Conservation (phyloP, 2,888 invertebrate genomes). For the Drosophila siamana region DNA sequence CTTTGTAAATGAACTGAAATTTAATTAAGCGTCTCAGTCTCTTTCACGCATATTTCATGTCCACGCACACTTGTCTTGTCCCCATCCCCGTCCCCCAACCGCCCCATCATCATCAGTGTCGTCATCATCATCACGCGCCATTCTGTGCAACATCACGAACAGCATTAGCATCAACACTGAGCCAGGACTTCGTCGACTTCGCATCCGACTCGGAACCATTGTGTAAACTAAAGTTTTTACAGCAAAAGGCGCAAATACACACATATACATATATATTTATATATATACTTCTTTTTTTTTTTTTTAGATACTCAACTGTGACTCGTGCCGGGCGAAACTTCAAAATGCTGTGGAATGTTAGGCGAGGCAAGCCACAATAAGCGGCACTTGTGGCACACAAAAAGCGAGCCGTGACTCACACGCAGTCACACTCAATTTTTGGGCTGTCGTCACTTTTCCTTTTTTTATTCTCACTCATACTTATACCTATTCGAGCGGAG, state of each 20-base stretch:
- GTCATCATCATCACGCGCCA: slow-evolving; percentile 43
- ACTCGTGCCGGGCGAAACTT: no score
- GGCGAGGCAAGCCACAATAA: slow-evolving; percentile 62
- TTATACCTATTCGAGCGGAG: slow-evolving; percentile 16
- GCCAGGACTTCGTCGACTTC: slow-evolving; percentile 36
- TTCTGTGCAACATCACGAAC: slow-evolving; percentile 72
- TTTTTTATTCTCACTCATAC: slow-evolving; percentile 39
- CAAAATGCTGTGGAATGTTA: slow-evolving; percentile 46
- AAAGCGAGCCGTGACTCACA: slow-evolving; percentile 47
- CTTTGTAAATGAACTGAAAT: slow-evolving; percentile 79
- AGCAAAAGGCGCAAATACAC: not conserved
- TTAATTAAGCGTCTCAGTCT: slow-evolving; percentile 73
- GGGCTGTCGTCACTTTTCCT: slow-evolving; percentile 36
- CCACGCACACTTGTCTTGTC: slow-evolving; percentile 54
- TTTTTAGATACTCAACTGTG: slow-evolving; percentile 1
- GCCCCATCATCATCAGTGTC: slow-evolving; percentile 29
- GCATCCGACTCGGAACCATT: slow-evolving; percentile 40
- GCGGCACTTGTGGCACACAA: slow-evolving; percentile 73
- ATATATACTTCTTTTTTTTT: not conserved
- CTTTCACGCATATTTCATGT: slow-evolving; percentile 65
- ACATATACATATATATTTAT: slow-evolving; percentile 16
- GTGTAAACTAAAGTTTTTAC: slow-evolving; percentile 69
- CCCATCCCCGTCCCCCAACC: slow-evolving; percentile 22
- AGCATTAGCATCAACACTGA: slow-evolving; percentile 61
- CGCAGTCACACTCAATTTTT: slow-evolving; percentile 28